These are phyloP conservation scores for Periplaneta americana DNA, from an alignment of 1,140 invertebrate species.

Conservation along the genomic window DNA sequence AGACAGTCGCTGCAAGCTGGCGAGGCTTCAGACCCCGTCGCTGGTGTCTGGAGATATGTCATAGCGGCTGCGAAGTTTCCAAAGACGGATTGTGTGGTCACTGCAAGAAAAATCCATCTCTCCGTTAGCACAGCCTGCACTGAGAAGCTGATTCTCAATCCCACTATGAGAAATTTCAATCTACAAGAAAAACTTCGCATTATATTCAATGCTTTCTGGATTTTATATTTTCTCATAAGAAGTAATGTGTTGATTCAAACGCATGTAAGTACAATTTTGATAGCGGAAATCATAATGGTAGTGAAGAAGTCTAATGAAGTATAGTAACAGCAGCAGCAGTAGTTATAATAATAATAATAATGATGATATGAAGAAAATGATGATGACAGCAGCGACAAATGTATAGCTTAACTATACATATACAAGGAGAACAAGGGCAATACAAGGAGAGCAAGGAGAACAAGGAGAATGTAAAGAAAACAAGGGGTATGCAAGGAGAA, in stretches of 20 bases:
- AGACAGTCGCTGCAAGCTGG: neutral
- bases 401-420: too few species aligned
- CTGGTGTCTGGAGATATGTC: slow-evolving; percentile 7
- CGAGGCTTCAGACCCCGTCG: slow-evolving; percentile 11
- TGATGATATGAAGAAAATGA: too few species aligned
- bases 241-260: neutral
- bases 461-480: too few species aligned
- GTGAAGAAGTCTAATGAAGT: too few species aligned
- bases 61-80: slow-evolving; percentile 18
- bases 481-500: too few species aligned
- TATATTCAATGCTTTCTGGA: neutral
- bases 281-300: neutral
- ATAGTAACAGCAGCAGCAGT: too few species aligned
- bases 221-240: neutral
- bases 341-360: too few species aligned
- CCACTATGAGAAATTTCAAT: neutral
- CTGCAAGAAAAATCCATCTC: slow-evolving; percentile 12
- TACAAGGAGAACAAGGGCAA: too few species aligned
- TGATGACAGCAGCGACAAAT: too few species aligned
- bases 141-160: neutral
- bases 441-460: too few species aligned
- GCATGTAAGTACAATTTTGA: neutral
- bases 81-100: slow-evolving; percentile 22
- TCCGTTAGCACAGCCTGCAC: neutral
- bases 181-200: neutral